Base-by-base conservation (phyloP, 2,888 invertebrate genomes). In the Keiferia lycopersicella region DNA sequence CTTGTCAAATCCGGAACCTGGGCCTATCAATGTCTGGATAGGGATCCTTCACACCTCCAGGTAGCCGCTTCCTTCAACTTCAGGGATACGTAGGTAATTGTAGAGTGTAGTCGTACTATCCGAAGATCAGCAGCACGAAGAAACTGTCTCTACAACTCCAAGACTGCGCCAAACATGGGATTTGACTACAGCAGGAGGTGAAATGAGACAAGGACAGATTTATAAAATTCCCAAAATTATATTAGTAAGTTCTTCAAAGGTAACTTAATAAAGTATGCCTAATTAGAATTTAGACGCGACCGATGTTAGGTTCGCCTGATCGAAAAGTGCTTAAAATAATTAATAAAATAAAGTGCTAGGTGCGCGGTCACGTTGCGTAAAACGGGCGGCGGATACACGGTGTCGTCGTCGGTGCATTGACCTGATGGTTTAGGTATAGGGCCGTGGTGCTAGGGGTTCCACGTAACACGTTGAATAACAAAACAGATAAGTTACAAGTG, bases 21-120 rank as follows among this genome's bases (percentile, higher is more conserved):
- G 30, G 20, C 22, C 56, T 56, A 56, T 56, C 56, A 22, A 56
- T 56, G 56, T 56, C n/a, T 22, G 56, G 56, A 56, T 56, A 30
- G 56, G 56, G 41, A 18, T 30, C 22, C 56, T n/a, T 1, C 14
- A 1, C 41, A 41, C 41, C 41, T 41, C 14, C 41, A 14, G 14
- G 18, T 22, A 14, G 56, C 56, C 56, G 4, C 41, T 41, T 41
- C 41, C 41, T 12, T 41, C 14, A 4, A 12, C 22, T 22, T 51
- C 51, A 14, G 12, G 22, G 56, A 14, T 26, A 14, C n/a, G 30
- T 41, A 41, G 41, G 41, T 41, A 3, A 12, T 56, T 56, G 56
- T 56, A 56, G 30, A 56, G 50, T 26, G 26, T 26, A 26, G 26
- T 26, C 56, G 30, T 41, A 30, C 22, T 2, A 12, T 22, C 56